Percentiles rank a stretch among this genome's conserved stretches.
These are phyloP conservation scores for Diogma glabrata DNA, from an alignment of 2,888 invertebrate genomes.

Conservation along the genomic window DNA sequence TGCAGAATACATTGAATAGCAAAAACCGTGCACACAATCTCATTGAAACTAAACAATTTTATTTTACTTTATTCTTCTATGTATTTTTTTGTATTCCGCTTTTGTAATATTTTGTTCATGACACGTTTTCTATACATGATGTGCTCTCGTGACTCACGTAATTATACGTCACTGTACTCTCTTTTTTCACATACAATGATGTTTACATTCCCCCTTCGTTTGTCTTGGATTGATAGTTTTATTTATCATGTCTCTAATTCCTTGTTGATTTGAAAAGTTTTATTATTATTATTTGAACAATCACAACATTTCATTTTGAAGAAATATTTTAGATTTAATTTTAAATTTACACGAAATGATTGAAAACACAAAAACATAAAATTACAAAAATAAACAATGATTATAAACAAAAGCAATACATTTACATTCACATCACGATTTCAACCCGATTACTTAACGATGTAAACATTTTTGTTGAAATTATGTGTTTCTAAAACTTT, in stretches of 20 bases:
- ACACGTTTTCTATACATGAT: constrained; percentile 11
- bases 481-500: too few species aligned
- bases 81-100: constrained; percentile 1
- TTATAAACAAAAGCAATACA: too few species aligned
- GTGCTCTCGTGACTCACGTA: constrained; percentile 12
- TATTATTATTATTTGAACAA: too few species aligned
- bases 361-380: background rate
- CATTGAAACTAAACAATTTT: constrained; percentile 1
- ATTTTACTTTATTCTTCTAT: constrained; percentile 8
- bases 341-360: background rate
- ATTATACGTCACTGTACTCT: constrained; percentile 11
- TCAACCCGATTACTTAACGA: constrained; percentile 7
- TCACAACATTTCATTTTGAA: too few species aligned
- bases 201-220: too few species aligned
- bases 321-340: too few species aligned
- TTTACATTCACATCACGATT: constrained; percentile 9
- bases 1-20: constrained; percentile 8
- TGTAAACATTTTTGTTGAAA: too few species aligned
- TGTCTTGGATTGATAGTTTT: too few species aligned
- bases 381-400: too few species aligned
- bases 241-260: too few species aligned
- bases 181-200: too few species aligned
- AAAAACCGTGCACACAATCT: constrained; percentile 7
- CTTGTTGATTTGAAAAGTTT: too few species aligned
- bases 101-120: constrained; percentile 6